These are phyloP conservation scores for Molossus alvarezi DNA, from an alignment of 2,797 vertebrate species.

Conservation along the genomic window DNA sequence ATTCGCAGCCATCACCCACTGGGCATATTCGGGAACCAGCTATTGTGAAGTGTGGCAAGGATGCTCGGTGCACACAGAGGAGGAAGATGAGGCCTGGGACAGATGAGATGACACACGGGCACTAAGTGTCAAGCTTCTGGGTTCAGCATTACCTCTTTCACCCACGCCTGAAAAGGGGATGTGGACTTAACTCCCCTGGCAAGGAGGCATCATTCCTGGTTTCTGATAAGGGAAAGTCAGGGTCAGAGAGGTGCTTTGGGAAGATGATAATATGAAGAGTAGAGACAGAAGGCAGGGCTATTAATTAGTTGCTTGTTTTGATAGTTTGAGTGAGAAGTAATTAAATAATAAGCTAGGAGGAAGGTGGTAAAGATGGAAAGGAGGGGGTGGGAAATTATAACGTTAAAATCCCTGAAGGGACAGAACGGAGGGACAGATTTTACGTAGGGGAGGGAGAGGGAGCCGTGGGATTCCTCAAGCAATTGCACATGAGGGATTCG, in stretches of 20 bases:
- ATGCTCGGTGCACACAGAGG: background rate
- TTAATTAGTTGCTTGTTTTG: slow-evolving; percentile 33
- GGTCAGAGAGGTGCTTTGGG: slow-evolving; percentile 26
- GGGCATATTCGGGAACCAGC: background rate
- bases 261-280: background rate
- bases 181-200: background rate
- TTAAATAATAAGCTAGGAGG: slow-evolving; percentile 5
- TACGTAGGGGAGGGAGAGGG: background rate
- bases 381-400: background rate
- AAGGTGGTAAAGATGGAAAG: background rate
- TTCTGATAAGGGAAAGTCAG: slow-evolving; percentile 22
- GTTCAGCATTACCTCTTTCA: background rate
- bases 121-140: background rate
- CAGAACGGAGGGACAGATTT: background rate
- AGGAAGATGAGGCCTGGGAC: background rate
- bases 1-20: background rate
- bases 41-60: background rate
- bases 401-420: slow-evolving; percentile 44
- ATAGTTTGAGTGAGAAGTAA: slow-evolving; percentile 25
- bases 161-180: background rate
- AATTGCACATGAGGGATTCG: slow-evolving; percentile 16
- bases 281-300: slow-evolving; percentile 35
- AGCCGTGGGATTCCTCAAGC: background rate
- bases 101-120: background rate
- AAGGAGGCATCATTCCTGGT: background rate